Conservation (phyloP, 2,888 invertebrate species). For the Dioctria linearis region DNA sequence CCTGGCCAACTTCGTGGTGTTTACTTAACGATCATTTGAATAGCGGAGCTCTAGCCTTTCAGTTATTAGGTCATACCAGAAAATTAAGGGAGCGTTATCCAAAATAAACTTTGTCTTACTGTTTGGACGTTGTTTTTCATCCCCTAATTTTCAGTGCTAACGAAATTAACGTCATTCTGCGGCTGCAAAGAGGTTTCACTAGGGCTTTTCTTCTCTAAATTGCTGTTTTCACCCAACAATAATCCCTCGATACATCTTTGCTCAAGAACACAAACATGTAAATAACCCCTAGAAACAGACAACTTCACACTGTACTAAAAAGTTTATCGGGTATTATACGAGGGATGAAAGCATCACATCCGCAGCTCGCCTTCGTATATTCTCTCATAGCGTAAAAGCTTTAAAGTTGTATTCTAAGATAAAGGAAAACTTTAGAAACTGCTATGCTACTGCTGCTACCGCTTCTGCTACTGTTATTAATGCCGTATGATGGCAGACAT, state of each 20-base stretch:
- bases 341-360: constrained; percentile 42
- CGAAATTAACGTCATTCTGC: constrained; percentile 44
- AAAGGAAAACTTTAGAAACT: constrained; percentile 26
- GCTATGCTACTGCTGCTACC: neutral
- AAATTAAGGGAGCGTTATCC: constrained; percentile 36
- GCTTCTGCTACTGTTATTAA: neutral
- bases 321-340: constrained; percentile 47
- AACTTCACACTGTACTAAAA: constrained; percentile 46
- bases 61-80: constrained; percentile 41
- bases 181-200: constrained; percentile 42
- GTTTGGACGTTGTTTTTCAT: constrained; percentile 32
- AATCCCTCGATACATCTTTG: constrained; percentile 45
- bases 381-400: constrained; percentile 27
- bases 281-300: constrained; percentile 44
- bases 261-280: constrained; percentile 41
- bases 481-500: neutral
- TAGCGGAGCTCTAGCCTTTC: constrained; percentile 22
- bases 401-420: constrained; percentile 37
- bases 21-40: constrained; percentile 44
- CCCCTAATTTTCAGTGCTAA: constrained; percentile 42
- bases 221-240: constrained; percentile 44
- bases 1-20: constrained; percentile 32
- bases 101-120: constrained; percentile 30
- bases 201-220: constrained; percentile 42
- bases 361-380: constrained; percentile 21